Base-by-base conservation (phyloP, 1,140 invertebrate species). In the Gryllus bimaculatus region DNA sequence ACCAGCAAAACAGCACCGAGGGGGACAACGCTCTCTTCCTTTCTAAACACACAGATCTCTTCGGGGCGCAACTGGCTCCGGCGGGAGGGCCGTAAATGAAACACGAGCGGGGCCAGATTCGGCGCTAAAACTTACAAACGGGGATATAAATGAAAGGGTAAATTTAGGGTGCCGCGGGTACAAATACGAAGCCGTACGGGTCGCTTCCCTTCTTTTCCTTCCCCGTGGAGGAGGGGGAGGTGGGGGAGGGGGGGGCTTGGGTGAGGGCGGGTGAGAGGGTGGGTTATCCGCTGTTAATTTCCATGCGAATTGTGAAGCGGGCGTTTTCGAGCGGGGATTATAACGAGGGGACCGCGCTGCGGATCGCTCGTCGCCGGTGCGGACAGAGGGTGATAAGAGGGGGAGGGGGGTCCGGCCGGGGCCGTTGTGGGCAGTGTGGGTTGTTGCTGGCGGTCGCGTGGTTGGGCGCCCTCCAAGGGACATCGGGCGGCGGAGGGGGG, bases 281-380 rank as follows among this genome's bases (percentile, higher is more conserved):
- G 18, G 54, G 54, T 66, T 66, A 66, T 66, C 54, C 54, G 10
- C 18, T 10, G 54, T 66, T 3, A 66, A n/a, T n/a, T 66, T 66
- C 54, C 54, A 66, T 18, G 54, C n/a, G 54, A 66, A 66, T 66
- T 66, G n/a, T n/a, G 54, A 7, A 66, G 54, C 10, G 10, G 18
- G 54, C 54, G 54, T 66, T 66, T 39, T 66, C 54, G 54, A 66
- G 54, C 54, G 54, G 54, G 54, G 54, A 66, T 66, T 66, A 66
- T 66, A 66, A 66, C 0, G 2, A 7, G 7, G 18, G 54, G 54
- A 1, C 54, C 18, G 54, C 54, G 54, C 10, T n/a, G 54, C 7
- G 54, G 54, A n/a, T 18, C 54, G 54, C 18, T 10, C 54, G 54
- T 10, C 18, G 54, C 8, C 54, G 54, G 54, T 66, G 54, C 54